Base-by-base conservation (phyloP, 53 echinoderm and acorn worm genomes). In the Zoroaster sp. region DNA sequence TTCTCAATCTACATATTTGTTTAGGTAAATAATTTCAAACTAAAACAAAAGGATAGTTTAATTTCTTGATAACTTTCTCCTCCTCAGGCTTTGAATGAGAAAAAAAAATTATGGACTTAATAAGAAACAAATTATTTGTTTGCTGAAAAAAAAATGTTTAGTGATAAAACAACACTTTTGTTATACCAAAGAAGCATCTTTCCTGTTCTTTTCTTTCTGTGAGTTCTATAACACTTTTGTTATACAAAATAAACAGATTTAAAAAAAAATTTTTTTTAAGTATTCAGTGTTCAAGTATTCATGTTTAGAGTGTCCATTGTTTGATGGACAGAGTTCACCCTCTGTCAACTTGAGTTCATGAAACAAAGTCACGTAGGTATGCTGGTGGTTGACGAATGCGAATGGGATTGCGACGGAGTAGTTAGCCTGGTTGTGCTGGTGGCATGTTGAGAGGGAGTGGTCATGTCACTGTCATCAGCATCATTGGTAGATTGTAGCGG, bases 341-440 rank as follows among this genome's bases (percentile, higher is more conserved):
- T 51, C 7, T 46, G 46, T 3, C 46, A 46, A 1, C 15, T 15
- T 4, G 15, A 51, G 8, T 46, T 46, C 8, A 46, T 46, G 46
- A 15, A 1, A 46, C 8, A 46, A 13, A 45, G 30, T 75, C 75
- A 41, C 35, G 49, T 43, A 52, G 53, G 42, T 86, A 20, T 41
- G 42, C 17, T 1, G 45, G 83, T 42, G 83, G 41, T 35, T 83
- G 83, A 66, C 69, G 67, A 45, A 17, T 53, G 54, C n/a, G 80
- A 32, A 43, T 37, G 28, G 54, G 80, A 38, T 79, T 53, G 63
- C 35, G 80, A 36, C 54, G n/a, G 31, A 55, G 54, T n/a, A n/a
- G n/a, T n/a, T n/a, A n/a, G n/a, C 7, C 46, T 10, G 45, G 7
- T 44, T 44, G 12, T 10, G 45, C 8, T 44, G 7, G 45, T 12